phyloP scores from a whole-genome alignment of 2,797 vertebrate species.

The Bovichtus diacanthus region DNA sequence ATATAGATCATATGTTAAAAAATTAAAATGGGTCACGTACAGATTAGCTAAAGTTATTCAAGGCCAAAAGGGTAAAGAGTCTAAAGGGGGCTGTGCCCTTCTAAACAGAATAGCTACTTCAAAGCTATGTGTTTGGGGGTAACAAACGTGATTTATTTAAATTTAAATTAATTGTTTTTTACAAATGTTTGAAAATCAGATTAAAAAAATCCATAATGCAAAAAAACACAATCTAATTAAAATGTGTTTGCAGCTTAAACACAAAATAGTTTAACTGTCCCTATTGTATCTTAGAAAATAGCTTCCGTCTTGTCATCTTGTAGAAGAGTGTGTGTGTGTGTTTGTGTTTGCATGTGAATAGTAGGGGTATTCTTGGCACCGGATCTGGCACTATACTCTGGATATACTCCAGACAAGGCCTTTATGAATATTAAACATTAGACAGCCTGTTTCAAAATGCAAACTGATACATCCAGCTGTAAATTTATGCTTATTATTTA shows the following conservation, averaged over 20 bases:
- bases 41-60: neutral
- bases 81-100: neutral
- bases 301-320: too few species aligned
- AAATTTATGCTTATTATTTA: slow-evolving; percentile 46
- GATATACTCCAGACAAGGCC: slow-evolving; percentile 21
- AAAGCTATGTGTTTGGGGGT: neutral
- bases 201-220: neutral
- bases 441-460: slow-evolving; percentile 38
- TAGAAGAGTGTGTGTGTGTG: neutral
- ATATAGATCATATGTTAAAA: neutral
- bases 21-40: neutral
- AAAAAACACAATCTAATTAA: too few species aligned
- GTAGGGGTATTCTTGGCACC: neutral
- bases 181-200: neutral
- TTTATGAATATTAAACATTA: slow-evolving; percentile 34
- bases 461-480: slow-evolving; percentile 6
- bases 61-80: neutral
- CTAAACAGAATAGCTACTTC: neutral
- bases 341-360: slow-evolving; percentile 9
- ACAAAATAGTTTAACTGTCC: too few species aligned
- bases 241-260: too few species aligned
- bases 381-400: slow-evolving; percentile 9
- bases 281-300: too few species aligned
- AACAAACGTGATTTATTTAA: neutral
- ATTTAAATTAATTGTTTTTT: too few species aligned